phyloP scores from a whole-genome alignment of 2,113 vertebrate genomes.

The Lanius ludovicianus region DNA sequence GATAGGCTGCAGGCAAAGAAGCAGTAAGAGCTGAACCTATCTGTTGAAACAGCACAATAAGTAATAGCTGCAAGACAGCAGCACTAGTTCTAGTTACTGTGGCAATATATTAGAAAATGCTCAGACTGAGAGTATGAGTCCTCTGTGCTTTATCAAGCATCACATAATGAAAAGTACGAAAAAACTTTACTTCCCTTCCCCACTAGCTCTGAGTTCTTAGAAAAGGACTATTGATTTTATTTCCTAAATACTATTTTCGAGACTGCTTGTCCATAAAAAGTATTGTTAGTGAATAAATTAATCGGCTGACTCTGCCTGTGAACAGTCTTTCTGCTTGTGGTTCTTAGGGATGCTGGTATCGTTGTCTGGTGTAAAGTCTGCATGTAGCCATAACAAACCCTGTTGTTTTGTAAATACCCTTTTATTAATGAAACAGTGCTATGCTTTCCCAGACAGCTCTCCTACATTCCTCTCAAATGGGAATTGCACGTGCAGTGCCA shows the following conservation, averaged over 20 bases:
- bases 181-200: neutral
- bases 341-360: slow-evolving; percentile 34
- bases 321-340: slow-evolving; percentile 20
- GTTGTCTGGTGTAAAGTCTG: neutral
- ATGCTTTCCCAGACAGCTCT: neutral
- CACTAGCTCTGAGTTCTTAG: slow-evolving; percentile 6
- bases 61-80: slow-evolving; percentile 18
- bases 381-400: slow-evolving; percentile 35
- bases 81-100: neutral
- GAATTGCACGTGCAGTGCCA: neutral
- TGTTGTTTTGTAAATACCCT: slow-evolving; percentile 49
- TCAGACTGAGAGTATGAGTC: neutral
- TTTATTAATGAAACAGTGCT: neutral
- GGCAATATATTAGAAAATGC: neutral
- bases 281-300: slow-evolving; percentile 32
- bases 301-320: slow-evolving; percentile 5
- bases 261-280: neutral
- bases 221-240: slow-evolving; percentile 25
- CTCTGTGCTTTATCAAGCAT: slow-evolving; percentile 8
- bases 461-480: neutral
- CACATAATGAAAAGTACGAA: slow-evolving; percentile 19
- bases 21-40: neutral
- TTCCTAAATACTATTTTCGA: slow-evolving; percentile 22
- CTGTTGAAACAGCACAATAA: neutral
- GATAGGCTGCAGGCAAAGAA: neutral